phyloP scores from a whole-genome alignment of 2,888 invertebrate species.

The Spisula subtruncata region DNA sequence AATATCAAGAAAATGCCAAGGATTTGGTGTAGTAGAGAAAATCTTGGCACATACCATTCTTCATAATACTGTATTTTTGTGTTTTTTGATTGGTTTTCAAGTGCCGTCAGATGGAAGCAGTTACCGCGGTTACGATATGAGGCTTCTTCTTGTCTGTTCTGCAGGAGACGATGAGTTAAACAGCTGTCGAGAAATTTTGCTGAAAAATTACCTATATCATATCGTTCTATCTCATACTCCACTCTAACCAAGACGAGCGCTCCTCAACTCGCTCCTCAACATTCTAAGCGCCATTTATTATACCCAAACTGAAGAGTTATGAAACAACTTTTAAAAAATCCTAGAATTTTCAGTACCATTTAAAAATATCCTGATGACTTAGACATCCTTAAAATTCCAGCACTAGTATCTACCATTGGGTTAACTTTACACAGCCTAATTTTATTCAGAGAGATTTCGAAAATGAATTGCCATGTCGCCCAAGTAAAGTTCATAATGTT shows the following conservation, averaged over 20 bases:
- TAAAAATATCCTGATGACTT: not conserved
- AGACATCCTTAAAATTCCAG: not conserved
- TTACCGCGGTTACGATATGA: slow-evolving; percentile 36
- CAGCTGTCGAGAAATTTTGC: slow-evolving; percentile 32
- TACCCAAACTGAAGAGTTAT: not conserved
- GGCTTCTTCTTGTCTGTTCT: slow-evolving; percentile 50
- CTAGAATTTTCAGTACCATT: not conserved
- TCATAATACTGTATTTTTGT: slow-evolving; percentile 51
- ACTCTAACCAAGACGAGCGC: slow-evolving; percentile 4
- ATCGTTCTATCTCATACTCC: slow-evolving; percentile 9
- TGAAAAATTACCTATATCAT: not conserved
- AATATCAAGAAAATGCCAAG: slow-evolving; percentile 41
- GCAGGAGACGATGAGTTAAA: slow-evolving; percentile 27
- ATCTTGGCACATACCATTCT: slow-evolving; percentile 49
- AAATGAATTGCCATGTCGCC: not conserved
- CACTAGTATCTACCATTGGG: not conserved
- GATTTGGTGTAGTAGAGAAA: slow-evolving; percentile 31
- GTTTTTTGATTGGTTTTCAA: slow-evolving; percentile 65
- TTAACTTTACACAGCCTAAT: not conserved
- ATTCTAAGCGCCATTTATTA: not conserved
- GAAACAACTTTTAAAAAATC: not conserved
- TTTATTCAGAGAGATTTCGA: not conserved
- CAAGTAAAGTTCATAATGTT: no score
- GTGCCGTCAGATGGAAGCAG: slow-evolving; percentile 60
- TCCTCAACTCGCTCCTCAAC: not conserved